A percentile compares a stretch with the other conserved stretches of the same genome.
Conservation (phyloP, 2,797 vertebrate species). For the Salmo trutta region DNA sequence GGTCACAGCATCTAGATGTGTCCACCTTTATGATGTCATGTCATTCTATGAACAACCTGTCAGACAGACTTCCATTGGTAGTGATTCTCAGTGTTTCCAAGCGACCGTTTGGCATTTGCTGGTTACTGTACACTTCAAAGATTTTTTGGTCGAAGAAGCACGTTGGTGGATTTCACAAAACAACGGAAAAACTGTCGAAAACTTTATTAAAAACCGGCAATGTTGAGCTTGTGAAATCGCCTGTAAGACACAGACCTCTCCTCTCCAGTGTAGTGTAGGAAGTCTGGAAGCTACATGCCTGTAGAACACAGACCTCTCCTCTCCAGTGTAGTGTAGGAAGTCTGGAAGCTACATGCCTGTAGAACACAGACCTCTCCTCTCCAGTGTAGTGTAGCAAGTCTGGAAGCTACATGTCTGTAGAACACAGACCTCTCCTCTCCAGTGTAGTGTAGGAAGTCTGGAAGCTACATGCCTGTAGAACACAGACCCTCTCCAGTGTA, state of each 20-base stretch:
- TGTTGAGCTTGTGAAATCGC: conserved; percentile 54
- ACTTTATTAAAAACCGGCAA: conserved; percentile 66
- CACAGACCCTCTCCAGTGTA: not conserved
- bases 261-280: not conserved
- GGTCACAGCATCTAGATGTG: not conserved
- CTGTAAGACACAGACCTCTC: not conserved
- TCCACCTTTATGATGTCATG: not conserved
- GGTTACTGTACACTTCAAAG: not conserved
- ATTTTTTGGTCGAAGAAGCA: not conserved
- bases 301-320: not conserved
- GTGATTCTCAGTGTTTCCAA: not conserved
- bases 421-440: conserved; percentile 13
- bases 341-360: conserved; percentile 32
- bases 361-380: not conserved
- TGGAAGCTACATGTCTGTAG: conserved; percentile 18
- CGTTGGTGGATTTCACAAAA: not conserved
- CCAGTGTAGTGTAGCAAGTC: too few species aligned
- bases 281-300: conserved; percentile 20
- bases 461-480: conserved; percentile 17
- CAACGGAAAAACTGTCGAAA: conserved; percentile 36
- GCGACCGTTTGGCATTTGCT: not conserved
- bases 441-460: conserved; percentile 53
- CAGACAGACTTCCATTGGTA: not conserved
- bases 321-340: conserved; percentile 50
- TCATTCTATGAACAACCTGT: not conserved